phyloP scores from a whole-genome alignment of 2,888 invertebrate genomes.

The Drosophila macrospina region DNA sequence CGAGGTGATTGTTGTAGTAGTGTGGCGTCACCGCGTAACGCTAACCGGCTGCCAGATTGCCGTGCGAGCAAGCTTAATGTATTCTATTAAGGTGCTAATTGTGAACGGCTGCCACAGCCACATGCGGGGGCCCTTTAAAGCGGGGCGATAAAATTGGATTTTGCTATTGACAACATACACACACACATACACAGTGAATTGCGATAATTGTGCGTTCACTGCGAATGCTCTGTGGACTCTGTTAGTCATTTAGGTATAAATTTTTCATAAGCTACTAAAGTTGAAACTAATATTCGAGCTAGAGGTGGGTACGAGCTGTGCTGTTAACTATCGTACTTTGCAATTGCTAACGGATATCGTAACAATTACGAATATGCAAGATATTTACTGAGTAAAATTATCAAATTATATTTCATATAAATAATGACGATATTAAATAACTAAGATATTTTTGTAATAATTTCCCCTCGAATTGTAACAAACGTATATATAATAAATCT shows the following conservation, averaged over 20 bases:
- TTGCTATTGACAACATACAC: constrained; percentile 10
- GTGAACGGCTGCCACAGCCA: constrained; percentile 52
- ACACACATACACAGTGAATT: constrained; percentile 12
- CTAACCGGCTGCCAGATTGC: constrained; percentile 49
- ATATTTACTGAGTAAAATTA: neutral
- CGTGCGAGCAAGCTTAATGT: constrained; percentile 60
- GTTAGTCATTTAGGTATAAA: constrained; percentile 59
- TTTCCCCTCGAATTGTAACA: too few species aligned
- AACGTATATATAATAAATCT: too few species aligned
- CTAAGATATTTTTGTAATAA: too few species aligned
- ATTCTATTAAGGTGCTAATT: constrained; percentile 80
- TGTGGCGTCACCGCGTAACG: constrained; percentile 67
- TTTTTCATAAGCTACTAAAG: constrained; percentile 56
- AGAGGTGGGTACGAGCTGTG: constrained; percentile 35
- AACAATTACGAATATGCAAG: neutral
- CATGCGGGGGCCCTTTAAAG: constrained; percentile 28
- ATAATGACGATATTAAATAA: too few species aligned
- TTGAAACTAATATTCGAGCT: constrained; percentile 31
- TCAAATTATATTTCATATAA: neutral
- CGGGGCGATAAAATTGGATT: constrained; percentile 17
- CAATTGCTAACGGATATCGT: neutral
- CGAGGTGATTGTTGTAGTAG: constrained; percentile 11
- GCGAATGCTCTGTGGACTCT: constrained; percentile 45
- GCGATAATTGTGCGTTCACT: constrained; percentile 53
- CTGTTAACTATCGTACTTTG: neutral